Conservation (phyloP, 2,888 invertebrate species). For the Protula sp. region DNA sequence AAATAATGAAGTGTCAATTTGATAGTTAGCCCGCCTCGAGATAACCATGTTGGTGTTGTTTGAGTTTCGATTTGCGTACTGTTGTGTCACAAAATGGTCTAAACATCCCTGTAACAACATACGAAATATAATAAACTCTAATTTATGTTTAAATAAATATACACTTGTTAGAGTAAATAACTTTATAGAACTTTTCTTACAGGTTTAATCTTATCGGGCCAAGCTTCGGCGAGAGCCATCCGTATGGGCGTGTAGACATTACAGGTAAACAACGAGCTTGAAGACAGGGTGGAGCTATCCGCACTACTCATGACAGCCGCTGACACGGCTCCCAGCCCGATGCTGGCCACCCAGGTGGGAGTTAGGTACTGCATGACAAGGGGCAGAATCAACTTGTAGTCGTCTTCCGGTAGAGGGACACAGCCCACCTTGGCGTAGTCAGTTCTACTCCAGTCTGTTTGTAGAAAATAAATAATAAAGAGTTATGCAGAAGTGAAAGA, state of each 20-base stretch:
- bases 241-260: conserved; percentile 16
- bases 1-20: too few species aligned
- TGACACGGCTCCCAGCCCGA: conserved; percentile 94
- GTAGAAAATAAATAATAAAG: background rate
- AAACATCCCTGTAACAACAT: too few species aligned
- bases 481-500: conserved; percentile 28
- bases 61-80: too few species aligned
- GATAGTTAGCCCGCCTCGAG: too few species aligned
- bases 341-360: conserved; percentile 88
- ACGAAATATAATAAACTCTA: background rate
- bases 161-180: background rate
- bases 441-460: conserved; percentile 15
- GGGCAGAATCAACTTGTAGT: conserved; percentile 89
- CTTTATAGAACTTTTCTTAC: background rate
- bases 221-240: too few species aligned
- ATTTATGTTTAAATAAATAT: background rate
- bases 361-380: conserved; percentile 91
- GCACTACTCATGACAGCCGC: conserved; percentile 62
- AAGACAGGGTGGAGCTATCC: conserved; percentile 19
- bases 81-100: too few species aligned
- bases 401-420: conserved; percentile 23
- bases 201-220: too few species aligned
- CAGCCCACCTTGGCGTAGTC: conserved; percentile 9
- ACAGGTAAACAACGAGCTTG: conserved; percentile 22
- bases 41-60: too few species aligned